A percentile compares a stretch with the other conserved stretches of the same genome.
phyloP scores from a whole-genome alignment of 92 coral and sea anemone species.

The Pocillopora meandrina region DNA sequence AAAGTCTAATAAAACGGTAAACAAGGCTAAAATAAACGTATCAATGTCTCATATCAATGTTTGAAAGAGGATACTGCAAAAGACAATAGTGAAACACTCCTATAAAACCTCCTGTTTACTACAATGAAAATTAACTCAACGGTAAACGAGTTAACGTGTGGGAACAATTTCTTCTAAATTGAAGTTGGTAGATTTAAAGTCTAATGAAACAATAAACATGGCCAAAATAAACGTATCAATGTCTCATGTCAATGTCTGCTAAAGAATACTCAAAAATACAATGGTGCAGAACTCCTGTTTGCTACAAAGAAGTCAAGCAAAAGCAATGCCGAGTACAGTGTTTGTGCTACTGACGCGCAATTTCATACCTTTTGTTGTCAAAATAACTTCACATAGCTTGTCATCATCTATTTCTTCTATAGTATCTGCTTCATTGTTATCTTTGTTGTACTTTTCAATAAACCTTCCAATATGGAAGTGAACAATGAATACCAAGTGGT shows the following conservation, averaged over 20 bases:
- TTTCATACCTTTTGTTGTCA: conserved; percentile 28
- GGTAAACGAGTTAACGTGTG: too few relatives aligned
- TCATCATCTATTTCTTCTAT: conserved; percentile 59
- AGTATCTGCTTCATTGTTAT: conserved; percentile 39
- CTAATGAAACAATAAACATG: conserved; percentile 22
- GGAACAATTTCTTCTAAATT: too few relatives aligned
- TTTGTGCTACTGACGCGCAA: conserved; percentile 31
- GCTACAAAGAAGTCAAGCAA: conserved; percentile 22
- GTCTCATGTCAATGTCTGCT: neutral
- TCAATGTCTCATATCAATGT: conserved; percentile 2
- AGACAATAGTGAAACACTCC: neutral
- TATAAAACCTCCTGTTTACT: conserved; percentile 2
- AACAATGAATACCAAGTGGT: conserved; percentile 52
- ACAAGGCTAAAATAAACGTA: conserved; percentile 20
- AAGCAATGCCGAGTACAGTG: conserved; percentile 37
- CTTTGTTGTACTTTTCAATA: conserved; percentile 44
- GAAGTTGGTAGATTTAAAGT: conserved; percentile 1
- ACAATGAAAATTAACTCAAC: neutral
- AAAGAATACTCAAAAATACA: conserved; percentile 22
- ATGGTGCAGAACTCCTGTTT: conserved; percentile 18
- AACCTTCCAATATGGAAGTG: conserved; percentile 51
- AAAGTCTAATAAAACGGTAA: conserved; percentile 16
- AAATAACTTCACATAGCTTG: conserved; percentile 34
- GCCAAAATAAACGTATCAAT: conserved; percentile 8
- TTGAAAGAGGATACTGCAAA: conserved; percentile 1